These are phyloP conservation scores for Chrysopa pallens DNA, from an alignment of 1,140 invertebrate genomes.

Conservation along the genomic window DNA sequence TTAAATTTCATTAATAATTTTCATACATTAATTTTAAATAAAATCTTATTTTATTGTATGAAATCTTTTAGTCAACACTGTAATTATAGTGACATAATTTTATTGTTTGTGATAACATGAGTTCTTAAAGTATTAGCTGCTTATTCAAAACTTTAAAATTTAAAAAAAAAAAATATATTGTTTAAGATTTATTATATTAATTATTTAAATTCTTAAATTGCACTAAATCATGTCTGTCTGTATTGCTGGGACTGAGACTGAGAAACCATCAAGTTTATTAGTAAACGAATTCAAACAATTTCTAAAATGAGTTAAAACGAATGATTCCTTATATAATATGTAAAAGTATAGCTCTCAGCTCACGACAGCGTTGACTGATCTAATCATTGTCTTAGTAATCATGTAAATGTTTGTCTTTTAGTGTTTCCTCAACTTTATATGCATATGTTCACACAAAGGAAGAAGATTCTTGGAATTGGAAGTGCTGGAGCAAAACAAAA, in stretches of 20 bases:
- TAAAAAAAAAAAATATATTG: no score
- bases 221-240: no score
- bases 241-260: no score
- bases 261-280: no score
- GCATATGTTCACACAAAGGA: slow-evolving; percentile 74
- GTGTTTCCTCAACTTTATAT: slow-evolving; percentile 69
- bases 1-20: not conserved
- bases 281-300: not conserved
- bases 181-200: no score
- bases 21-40: not conserved
- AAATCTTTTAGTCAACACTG: no score
- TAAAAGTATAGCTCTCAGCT: slow-evolving; percentile 8
- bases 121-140: no score
- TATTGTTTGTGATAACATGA: no score
- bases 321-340: slow-evolving; percentile 2
- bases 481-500: not conserved
- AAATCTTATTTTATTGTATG: not conserved
- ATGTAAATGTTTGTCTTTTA: slow-evolving; percentile 23
- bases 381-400: not conserved
- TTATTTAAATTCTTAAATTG: no score
- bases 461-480: slow-evolving; percentile 46
- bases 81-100: no score
- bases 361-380: no score
- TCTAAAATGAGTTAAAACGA: slow-evolving; percentile 2
- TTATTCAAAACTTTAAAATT: no score